Evolutionary conservation across 2,888 invertebrate genomes (phyloP).

Genomic region (Drymonia ruficornis): DNA sequence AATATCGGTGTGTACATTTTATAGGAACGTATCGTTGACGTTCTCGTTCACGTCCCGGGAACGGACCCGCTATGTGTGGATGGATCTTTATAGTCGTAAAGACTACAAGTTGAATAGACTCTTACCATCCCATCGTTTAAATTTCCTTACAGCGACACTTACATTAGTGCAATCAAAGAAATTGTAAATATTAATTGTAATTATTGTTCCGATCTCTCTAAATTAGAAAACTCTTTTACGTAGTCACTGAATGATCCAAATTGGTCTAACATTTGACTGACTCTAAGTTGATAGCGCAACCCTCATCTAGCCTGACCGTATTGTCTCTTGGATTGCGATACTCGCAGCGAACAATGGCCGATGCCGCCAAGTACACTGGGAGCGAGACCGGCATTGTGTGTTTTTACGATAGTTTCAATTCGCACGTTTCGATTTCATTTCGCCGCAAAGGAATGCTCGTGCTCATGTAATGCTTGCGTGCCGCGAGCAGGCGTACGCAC

Average conservation of each 20-base stretch:
- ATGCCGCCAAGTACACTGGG: neutral
- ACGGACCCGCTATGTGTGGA: no score
- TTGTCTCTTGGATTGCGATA: constrained; percentile 14
- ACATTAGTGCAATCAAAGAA: no score
- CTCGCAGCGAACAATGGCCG: constrained; percentile 12
- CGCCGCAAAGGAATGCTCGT: constrained; percentile 31
- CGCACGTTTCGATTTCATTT: constrained; percentile 65
- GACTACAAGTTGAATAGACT: no score
- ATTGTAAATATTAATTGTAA: no score
- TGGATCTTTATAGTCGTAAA: no score
- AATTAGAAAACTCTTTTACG: neutral
- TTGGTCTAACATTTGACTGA: neutral
- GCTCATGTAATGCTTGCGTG: constrained; percentile 51
- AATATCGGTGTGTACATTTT: no score
- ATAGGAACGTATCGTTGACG: no score
- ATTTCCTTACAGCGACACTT: no score
- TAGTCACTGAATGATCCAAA: constrained; percentile 2
- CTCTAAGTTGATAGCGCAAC: neutral
- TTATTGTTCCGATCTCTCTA: neutral
- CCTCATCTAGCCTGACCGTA: neutral
- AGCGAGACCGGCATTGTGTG: constrained; percentile 41
- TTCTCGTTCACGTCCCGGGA: no score
- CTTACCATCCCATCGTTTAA: no score
- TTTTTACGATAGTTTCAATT: constrained; percentile 64
- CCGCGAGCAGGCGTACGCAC: constrained; percentile 14